Base-by-base conservation (phyloP, 2,797 vertebrate genomes). In the Myotis myotis region DNA sequence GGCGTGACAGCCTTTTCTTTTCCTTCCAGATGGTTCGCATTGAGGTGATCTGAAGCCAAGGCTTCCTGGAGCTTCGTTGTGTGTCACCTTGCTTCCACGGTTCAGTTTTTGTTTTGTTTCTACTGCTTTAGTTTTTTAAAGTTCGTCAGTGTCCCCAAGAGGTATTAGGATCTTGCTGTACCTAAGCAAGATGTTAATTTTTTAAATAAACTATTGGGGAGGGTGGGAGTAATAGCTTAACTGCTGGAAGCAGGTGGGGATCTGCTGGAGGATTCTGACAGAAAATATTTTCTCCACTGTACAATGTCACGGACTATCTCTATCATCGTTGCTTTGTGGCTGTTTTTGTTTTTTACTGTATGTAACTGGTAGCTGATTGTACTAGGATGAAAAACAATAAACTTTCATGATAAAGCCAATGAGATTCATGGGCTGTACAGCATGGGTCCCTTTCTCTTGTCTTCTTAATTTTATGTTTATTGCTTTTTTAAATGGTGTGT, bases 361-460 rank as follows among this genome's bases (percentile, higher is more conserved):
- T 98, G 98, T 98, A 98, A 98, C 98, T 98, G 98, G 98, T 98
- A 98, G 98, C 97, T 98, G 97, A 98, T 97, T 98, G 98, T 98
- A 98, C 96, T 98, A 98, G 98, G 91, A 98, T 98, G 97, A 97
- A 97, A 98, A 98, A 98, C 96, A 98, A 98, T 98, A 98, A 98
- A 98, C 97, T 98, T 98, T 98, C 98, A 98, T 84, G 98, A 98
- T 98, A 96, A 98, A 98, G 97, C 97, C 78, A 0, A 93, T 98
- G 96, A 97, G 97, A 96, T 97, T 98, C 96, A 95, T 98, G 96
- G 92, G 96, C 97, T 97, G 16, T 97, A 78, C 72, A 94, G 94
- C 96, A 97, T 97, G 97, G 87, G 86, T 93, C 96, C 96, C 89
- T 92, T 96, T 96, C 93, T 97, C 92, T 96, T 94, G 97, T 98